Evolutionary conservation across 2,888 invertebrate species (phyloP).

Genomic region (Aporophyla lueneburgensis): DNA sequence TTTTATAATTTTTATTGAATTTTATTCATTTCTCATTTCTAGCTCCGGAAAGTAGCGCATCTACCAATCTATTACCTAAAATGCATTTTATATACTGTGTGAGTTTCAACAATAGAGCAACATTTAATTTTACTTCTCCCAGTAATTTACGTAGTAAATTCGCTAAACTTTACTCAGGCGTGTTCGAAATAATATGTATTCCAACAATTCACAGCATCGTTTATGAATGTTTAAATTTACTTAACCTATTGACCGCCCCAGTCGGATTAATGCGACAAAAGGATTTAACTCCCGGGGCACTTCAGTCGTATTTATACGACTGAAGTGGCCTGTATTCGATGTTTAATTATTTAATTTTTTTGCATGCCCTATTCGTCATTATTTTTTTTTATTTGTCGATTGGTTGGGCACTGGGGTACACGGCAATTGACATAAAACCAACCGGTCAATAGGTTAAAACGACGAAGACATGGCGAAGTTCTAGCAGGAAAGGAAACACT

Average conservation of each 20-base stretch:
- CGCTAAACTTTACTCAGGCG: constrained; percentile 78
- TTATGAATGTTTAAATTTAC: constrained; percentile 61
- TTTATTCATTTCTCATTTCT: constrained; percentile 79
- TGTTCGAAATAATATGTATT: constrained; percentile 71
- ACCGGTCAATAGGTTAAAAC: constrained; percentile 13
- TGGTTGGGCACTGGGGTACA: neutral
- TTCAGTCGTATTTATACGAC: neutral
- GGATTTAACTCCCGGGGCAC: neutral
- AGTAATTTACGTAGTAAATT: constrained; percentile 75
- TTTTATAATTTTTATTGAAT: constrained; percentile 76
- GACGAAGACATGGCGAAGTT: constrained; percentile 27
- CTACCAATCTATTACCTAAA: constrained; percentile 89
- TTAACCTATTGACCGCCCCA: constrained; percentile 10
- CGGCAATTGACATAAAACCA: neutral
- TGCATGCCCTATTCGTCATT: neutral
- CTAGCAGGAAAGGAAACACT: constrained; percentile 33
- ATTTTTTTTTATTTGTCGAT: neutral
- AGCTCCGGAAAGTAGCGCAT: constrained; percentile 89
- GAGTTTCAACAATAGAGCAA: constrained; percentile 76
- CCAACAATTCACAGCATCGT: constrained; percentile 55
- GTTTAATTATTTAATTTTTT: neutral
- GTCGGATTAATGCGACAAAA: neutral
- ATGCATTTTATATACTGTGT: constrained; percentile 81
- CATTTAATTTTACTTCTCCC: constrained; percentile 73
- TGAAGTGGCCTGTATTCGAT: neutral